phyloP scores from a whole-genome alignment of 2,113 vertebrate genomes.

The Tupaia chinensis region DNA sequence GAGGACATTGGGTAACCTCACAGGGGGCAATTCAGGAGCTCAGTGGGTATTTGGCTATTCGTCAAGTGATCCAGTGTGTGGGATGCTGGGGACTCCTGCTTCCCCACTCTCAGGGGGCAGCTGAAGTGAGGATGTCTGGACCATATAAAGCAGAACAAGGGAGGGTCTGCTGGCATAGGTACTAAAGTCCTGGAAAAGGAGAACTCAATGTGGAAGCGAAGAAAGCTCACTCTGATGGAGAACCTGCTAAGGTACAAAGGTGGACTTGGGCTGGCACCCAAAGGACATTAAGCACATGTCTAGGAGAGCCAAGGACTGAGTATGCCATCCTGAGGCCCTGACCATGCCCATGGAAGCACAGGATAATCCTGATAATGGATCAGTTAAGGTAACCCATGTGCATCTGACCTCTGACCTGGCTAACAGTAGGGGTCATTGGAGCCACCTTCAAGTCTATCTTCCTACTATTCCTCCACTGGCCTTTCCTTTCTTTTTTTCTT shows the following conservation, averaged over 20 bases:
- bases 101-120: neutral
- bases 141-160: fast-evolving
- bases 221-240: neutral
- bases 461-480: neutral
- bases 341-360: too few relatives aligned
- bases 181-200: neutral
- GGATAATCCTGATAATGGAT: too few relatives aligned
- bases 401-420: neutral
- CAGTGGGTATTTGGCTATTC: too few relatives aligned
- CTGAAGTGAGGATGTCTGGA: neutral
- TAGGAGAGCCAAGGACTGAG: neutral
- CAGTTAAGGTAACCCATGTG: neutral
- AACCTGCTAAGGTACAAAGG: fast-evolving
- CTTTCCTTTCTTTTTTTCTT: neutral
- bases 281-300: neutral
- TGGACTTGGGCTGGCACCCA: neutral
- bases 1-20: neutral
- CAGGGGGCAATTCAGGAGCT: neutral
- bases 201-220: fast-evolving
- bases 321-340: neutral
- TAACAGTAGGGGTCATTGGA: fast-evolving
- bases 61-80: neutral
- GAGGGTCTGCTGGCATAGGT: fast-evolving
- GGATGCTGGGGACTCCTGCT: neutral
- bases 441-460: too few relatives aligned